Base-by-base conservation (phyloP, 1,140 invertebrate species). In the Microplitis mediator region DNA sequence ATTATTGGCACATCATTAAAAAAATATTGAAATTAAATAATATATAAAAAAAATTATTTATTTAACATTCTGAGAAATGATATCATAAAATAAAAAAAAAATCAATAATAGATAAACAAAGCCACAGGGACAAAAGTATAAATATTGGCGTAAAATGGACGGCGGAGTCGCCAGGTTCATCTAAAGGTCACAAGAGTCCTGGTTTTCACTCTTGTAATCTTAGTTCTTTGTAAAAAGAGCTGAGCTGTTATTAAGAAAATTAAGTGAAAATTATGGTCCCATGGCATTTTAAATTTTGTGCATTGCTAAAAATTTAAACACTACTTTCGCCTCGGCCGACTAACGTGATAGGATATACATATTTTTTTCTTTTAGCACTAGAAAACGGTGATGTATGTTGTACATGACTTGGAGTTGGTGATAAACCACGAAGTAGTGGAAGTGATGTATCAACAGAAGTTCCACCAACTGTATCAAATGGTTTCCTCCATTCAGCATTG, bases 331-430 rank as follows among this genome's bases (percentile, higher is more conserved):
- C 88, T 56, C 85, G 88, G 60, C 85, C 86, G 64, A 89, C 79
- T 61, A 88, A 77, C 0, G 88, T 89, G 31, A 88, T 86, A 5
- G 90, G 89, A 79, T 90, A 91, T 64, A 90, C 87, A 76, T 90
- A 90, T 74, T 90, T 90, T 75, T 91, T 91, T 75, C 89, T 82
- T 77, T 89, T 87, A 1, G 89, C 87, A 70, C 88, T 90, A 78
- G 88, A 89, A 69, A 89, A 89, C 3, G 89, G 89, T 3, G 88
- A 87, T 13, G 72, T 66, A 65, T 86, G 84, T 36, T 85, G 88
- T 11, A 82, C 79, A 35, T 87, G 83, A 64, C 82, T 85, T 14
- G 81, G 83, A 16, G 86, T 88, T 13, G 86, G 86, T 69, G 85
- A 88, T n/a, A 90, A 79, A 11, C 88, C 87, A 68, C 87, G 86